Percentiles rank a stretch among this genome's conserved stretches.
These are phyloP conservation scores for Gila robusta DNA, from an alignment of 2,797 vertebrate genomes.

Conservation along the genomic window DNA sequence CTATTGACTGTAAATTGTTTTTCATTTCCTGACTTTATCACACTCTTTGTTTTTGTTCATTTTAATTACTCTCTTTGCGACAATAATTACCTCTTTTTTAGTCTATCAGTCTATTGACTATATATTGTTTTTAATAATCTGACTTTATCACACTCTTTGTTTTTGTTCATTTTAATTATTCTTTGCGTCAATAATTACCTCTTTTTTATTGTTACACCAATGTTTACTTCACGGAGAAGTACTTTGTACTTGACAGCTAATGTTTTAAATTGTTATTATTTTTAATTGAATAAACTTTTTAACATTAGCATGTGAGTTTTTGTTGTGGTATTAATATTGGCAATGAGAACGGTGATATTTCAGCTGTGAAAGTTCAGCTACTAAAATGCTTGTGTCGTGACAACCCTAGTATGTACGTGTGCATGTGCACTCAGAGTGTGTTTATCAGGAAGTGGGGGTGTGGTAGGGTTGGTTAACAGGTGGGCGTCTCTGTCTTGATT, in stretches of 20 bases:
- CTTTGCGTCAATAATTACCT: background rate
- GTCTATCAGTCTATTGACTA: background rate
- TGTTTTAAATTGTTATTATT: background rate
- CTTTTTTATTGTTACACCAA: background rate
- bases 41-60: background rate
- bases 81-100: background rate
- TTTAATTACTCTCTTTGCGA: background rate
- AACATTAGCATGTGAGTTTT: background rate
- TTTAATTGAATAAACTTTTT: background rate
- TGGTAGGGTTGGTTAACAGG: conserved; percentile 52
- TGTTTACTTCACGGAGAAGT: background rate
- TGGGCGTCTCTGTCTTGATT: conserved; percentile 51
- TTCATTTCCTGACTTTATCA: background rate
- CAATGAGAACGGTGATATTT: background rate
- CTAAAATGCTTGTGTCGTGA: conserved; percentile 1
- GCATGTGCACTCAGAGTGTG: background rate
- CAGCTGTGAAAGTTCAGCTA: background rate
- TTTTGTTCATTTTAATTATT: background rate
- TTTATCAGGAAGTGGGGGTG: conserved; percentile 43
- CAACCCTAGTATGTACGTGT: background rate
- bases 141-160: background rate
- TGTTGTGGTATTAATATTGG: conserved; percentile 1
- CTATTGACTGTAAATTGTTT: background rate
- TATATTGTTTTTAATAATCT: background rate
- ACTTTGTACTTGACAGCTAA: background rate